These are phyloP conservation scores for Chrysomallon squamiferum DNA, from an alignment of 1,140 invertebrate species.

Conservation along the genomic window DNA sequence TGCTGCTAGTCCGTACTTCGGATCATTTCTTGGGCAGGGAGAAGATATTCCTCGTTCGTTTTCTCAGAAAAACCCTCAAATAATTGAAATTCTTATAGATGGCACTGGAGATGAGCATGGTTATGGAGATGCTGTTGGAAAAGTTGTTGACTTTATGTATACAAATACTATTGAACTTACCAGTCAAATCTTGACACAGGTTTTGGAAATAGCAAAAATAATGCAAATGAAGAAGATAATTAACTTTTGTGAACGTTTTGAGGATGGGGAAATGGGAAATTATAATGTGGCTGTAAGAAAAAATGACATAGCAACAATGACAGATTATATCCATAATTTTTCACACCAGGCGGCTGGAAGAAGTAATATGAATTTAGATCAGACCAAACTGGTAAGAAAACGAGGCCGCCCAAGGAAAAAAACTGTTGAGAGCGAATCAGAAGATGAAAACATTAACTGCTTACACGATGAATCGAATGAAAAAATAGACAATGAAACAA, in stretches of 20 bases:
- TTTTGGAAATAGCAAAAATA: slow-evolving; percentile 56
- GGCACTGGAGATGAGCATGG: slow-evolving; percentile 32
- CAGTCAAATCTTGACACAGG: slow-evolving; percentile 37
- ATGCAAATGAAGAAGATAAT: slow-evolving; percentile 49
- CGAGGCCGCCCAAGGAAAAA: slow-evolving; percentile 29
- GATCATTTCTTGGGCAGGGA: slow-evolving; percentile 47
- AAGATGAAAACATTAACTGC: background rate
- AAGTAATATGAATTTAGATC: too few relatives aligned
- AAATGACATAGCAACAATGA: slow-evolving; percentile 20
- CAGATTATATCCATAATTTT: slow-evolving; percentile 9
- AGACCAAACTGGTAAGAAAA: slow-evolving; percentile 5
- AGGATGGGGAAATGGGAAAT: slow-evolving; percentile 14
- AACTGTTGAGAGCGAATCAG: slow-evolving; percentile 7
- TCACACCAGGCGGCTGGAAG: too few relatives aligned
- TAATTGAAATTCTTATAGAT: slow-evolving; percentile 61
- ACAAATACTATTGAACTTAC: slow-evolving; percentile 48
- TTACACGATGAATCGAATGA: slow-evolving; percentile 4
- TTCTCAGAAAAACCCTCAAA: slow-evolving; percentile 56
- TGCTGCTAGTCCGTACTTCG: slow-evolving; percentile 60
- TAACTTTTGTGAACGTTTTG: slow-evolving; percentile 39
- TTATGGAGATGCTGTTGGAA: slow-evolving; percentile 49
- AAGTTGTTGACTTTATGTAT: slow-evolving; percentile 62
- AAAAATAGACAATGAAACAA: slow-evolving; percentile 22
- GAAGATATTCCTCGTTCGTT: slow-evolving; percentile 49
- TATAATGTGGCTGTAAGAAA: slow-evolving; percentile 9